These are phyloP conservation scores for Tanytarsus gracilentus DNA, from an alignment of 2,888 invertebrate species.

Conservation along the genomic window DNA sequence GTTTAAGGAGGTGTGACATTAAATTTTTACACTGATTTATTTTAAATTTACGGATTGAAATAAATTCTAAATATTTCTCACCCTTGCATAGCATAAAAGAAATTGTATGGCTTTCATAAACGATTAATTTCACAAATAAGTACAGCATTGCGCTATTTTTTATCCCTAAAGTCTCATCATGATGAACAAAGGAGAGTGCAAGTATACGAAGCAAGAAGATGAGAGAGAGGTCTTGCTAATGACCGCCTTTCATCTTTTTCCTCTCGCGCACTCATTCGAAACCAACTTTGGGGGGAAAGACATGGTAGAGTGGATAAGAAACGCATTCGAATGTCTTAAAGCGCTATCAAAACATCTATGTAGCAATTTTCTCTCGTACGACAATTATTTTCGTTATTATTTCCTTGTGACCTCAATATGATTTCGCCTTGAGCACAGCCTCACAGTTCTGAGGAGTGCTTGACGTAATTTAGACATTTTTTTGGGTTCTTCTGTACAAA, in stretches of 20 bases:
- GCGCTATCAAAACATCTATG: constrained; percentile 1
- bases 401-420: constrained; percentile 16
- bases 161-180: not conserved
- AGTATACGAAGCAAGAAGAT: not conserved
- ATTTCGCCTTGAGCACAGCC: too few species aligned
- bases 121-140: constrained; percentile 2
- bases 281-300: too few species aligned
- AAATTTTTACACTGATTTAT: too few species aligned
- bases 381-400: not conserved
- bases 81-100: not conserved
- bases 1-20: not conserved
- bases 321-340: not conserved
- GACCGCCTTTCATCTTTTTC: not conserved
- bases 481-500: too few species aligned
- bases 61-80: too few species aligned
- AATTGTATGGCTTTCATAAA: not conserved
- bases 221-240: not conserved
- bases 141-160: not conserved
- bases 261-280: too few species aligned
- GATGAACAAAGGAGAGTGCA: not conserved
- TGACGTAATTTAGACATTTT: too few species aligned
- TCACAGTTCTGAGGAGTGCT: too few species aligned
- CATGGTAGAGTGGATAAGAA: constrained; percentile 6
- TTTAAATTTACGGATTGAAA: too few species aligned
- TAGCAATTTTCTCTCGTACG: not conserved